Base-by-base conservation (phyloP, 2,797 vertebrate species). In the Lacerta viridis region DNA sequence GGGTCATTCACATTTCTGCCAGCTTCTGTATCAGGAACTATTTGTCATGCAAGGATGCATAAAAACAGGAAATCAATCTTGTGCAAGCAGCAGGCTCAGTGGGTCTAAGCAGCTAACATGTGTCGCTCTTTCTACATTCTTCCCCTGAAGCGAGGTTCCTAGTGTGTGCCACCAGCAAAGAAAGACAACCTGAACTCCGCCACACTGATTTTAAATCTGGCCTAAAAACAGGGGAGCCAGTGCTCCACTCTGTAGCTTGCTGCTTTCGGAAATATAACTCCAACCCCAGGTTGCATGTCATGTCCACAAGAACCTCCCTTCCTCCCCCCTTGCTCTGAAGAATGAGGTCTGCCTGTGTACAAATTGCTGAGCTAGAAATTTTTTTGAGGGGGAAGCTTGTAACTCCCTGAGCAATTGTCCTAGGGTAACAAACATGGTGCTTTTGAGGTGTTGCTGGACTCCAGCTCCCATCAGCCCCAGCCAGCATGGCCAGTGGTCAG, bases 61-160 rank as follows among this genome's bases (percentile, higher is more conserved):
- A 94, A 95, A 91, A 93, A 94, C 83, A 91, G 89, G 85, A 95
- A 95, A 97, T 95, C 93, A 93, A 93, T 96, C 93, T 93, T 68
- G 1, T 83, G 84, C 80, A 90, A 92, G 87, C 77, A 86, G 76
- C 33, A 91, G 83, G 84, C 76, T 55, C 66, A 59, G 23, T 78
- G 46, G 41, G 55, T 90, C 80, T 86, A 83, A 87, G 86, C 81
- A 27, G 59, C 68, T 93, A 93, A 84, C 86, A 89, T 86, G 87
- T 88, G 29, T 90, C n/a, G 17, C 79, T 87, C 75, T 81, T 83
- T 83, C 91, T 81, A 3, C 4, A 1, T 87, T 59, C 39, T 43
- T 89, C 72, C 89, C 91, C 80, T 72, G 29, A 80, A 90, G 72
- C 15, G 10, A 36, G 39, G 41, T 90, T 87, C 27, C 76, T 68